These are phyloP conservation scores for Clusia tigrina DNA, from an alignment of 2,888 invertebrate genomes.

Conservation along the genomic window DNA sequence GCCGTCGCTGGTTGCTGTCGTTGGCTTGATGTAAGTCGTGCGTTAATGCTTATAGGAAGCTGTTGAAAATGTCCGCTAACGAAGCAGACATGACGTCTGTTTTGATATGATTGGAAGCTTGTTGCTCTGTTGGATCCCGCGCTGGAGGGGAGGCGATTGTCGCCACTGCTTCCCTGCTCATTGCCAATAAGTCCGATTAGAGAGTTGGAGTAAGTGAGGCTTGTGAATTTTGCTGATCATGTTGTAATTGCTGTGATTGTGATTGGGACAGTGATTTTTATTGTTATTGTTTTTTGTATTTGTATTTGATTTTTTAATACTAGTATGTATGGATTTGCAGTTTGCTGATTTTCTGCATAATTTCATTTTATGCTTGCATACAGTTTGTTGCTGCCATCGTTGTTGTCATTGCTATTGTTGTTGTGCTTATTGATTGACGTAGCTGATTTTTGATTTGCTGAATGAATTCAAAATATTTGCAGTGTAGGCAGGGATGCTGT, in stretches of 20 bases:
- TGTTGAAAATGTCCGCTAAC: conserved; percentile 17
- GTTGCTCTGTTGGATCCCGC: too few relatives aligned
- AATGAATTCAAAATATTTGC: conserved; percentile 1
- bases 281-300: conserved; percentile 3
- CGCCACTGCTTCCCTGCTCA: too few relatives aligned
- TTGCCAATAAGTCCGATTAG: too few relatives aligned
- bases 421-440: conserved; percentile 29
- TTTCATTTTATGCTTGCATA: not conserved
- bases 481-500: not conserved
- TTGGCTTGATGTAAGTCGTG: conserved; percentile 5
- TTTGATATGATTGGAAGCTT: not conserved
- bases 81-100: conserved; percentile 18
- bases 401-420: conserved; percentile 30
- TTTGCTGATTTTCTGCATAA: conserved; percentile 11
- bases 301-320: too few relatives aligned
- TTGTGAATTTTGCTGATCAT: too few relatives aligned
- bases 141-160: too few relatives aligned
- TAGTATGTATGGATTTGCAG: too few relatives aligned
- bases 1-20: conserved; percentile 1
- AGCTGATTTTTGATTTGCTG: not conserved
- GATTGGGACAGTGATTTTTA: conserved; percentile 1
- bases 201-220: too few relatives aligned
- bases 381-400: too few relatives aligned
- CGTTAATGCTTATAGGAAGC: conserved; percentile 24
- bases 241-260: conserved; percentile 8